Base-by-base conservation (phyloP, 2,797 vertebrate genomes). In the Clarias platycephalus region DNA sequence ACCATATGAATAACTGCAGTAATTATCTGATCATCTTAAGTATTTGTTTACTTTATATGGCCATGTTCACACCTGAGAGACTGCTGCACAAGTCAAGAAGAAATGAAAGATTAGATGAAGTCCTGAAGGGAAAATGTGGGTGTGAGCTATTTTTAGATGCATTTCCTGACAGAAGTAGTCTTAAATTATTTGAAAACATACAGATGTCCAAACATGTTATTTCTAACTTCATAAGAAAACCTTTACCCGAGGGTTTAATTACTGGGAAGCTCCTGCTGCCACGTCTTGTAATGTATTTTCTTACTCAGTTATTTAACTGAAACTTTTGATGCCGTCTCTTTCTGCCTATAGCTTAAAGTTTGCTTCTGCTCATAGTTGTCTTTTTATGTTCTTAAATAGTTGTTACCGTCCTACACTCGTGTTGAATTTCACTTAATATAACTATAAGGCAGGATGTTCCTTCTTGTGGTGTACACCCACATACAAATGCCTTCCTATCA, bases 401-500 rank as follows among this genome's bases (percentile, higher is more conserved):
- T 3, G 1, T 40, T 58, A 3, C 22, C 22, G 20, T 60, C 16
- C 20, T 44, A n/a, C 5, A 34, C 7, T 49, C 18, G 37, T 37
- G 18, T 53, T n/a, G 37, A 44, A 75, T 75, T 90, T 80, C 77
- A 37, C 16, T 31, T 10, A 57, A 28, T 62, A 24, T 44, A 71
- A 28, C 49, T 78, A 34, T 64, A 76, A 20, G 76, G 67, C 71
- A 57, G 20, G 76, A 71, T 68, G 63, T 80, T 66, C 31, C 34
- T 15, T 88, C 60, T 71, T 67, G 15, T 81, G 49, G 62, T 64
- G 20, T 84, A 82, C 78, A 34, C 37, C 44, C 72, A 28, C 37
- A 10, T 68, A 40, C 55, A 37, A 60, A 58, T 58, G 31, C 55
- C 49, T 28, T 63, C 68, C 68, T 84, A 60, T 76, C 80, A 16